Percentiles rank a stretch among this genome's conserved stretches.
These are phyloP conservation scores for Brachyrhaphis roseni DNA, from an alignment of 2,797 vertebrate species.

Conservation along the genomic window DNA sequence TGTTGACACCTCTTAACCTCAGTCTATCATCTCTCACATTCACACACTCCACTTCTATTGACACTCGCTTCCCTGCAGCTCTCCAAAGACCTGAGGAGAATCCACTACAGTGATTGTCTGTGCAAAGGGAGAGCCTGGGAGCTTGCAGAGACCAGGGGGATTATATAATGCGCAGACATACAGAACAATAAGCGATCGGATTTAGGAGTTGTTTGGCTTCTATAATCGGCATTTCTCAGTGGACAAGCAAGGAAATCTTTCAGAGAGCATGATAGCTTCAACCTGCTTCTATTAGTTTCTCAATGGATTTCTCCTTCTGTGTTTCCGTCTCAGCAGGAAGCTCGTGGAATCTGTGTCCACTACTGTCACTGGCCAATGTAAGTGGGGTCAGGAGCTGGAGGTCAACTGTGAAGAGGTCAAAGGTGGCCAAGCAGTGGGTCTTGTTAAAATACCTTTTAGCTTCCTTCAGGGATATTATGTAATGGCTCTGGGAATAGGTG, in stretches of 20 bases:
- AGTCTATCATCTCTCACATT: constrained; percentile 80
- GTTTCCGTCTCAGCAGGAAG: constrained; percentile 32
- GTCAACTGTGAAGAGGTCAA: constrained; percentile 75
- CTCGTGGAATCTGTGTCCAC: constrained; percentile 48
- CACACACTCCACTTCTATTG: constrained; percentile 75
- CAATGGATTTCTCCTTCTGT: constrained; percentile 51
- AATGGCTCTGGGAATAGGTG: constrained; percentile 78
- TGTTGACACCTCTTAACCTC: constrained; percentile 85
- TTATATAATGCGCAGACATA: constrained; percentile 59
- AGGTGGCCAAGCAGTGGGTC: constrained; percentile 76
- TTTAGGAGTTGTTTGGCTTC: constrained; percentile 35
- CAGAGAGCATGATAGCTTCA: constrained; percentile 18
- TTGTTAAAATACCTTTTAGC: constrained; percentile 85
- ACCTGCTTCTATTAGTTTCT: constrained; percentile 38
- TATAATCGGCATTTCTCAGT: constrained; percentile 10
- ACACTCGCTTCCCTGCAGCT: constrained; percentile 75
- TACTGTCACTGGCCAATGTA: constrained; percentile 71
- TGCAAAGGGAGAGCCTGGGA: constrained; percentile 47
- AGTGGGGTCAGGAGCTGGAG: constrained; percentile 79
- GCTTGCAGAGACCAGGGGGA: constrained; percentile 55
- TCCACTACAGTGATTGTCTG: constrained; percentile 70
- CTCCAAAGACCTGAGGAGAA: constrained; percentile 75
- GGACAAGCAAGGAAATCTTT: constrained; percentile 12
- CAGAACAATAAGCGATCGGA: constrained; percentile 34
- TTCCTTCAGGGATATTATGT: constrained; percentile 81